A percentile compares a stretch with the other conserved stretches of the same genome.
Evolutionary conservation across 2,797 vertebrate genomes (phyloP).

Genomic region (Pteropus rufus): DNA sequence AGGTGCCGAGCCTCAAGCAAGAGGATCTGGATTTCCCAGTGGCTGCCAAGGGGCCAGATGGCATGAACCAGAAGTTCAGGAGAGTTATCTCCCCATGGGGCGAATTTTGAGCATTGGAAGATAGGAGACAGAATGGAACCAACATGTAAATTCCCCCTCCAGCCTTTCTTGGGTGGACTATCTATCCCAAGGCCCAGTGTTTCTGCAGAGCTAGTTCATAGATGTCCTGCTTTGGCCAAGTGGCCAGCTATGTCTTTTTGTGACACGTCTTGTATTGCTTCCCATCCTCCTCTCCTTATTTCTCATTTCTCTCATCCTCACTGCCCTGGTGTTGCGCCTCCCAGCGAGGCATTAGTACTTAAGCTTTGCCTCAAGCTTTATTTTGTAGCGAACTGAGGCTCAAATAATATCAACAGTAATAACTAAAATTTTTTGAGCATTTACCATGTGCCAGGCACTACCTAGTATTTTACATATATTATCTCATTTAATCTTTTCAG

Average conservation of each 20-base stretch:
- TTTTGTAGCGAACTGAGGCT: neutral
- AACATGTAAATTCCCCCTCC: neutral
- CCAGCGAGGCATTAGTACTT: too few species aligned
- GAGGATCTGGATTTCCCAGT: neutral
- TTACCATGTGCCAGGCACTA: neutral
- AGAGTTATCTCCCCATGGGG: neutral
- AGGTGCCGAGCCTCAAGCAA: neutral
- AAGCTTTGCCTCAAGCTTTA: neutral
- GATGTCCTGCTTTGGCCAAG: neutral
- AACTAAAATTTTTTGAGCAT: neutral
- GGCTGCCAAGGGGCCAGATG: neutral
- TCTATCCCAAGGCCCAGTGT: neutral
- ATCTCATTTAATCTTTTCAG: neutral
- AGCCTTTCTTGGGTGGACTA: accelerated
- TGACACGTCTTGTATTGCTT: neutral
- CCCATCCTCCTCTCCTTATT: neutral
- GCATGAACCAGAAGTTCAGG: neutral
- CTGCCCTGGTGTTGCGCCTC: neutral
- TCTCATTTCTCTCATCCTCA: neutral
- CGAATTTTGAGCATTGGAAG: neutral
- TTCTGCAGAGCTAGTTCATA: neutral
- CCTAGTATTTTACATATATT: neutral
- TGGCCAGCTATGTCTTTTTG: neutral
- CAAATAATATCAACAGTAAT: neutral
- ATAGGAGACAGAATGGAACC: neutral